These are phyloP conservation scores for Cydia strobilella DNA, from an alignment of 1,140 invertebrate species.

Conservation along the genomic window DNA sequence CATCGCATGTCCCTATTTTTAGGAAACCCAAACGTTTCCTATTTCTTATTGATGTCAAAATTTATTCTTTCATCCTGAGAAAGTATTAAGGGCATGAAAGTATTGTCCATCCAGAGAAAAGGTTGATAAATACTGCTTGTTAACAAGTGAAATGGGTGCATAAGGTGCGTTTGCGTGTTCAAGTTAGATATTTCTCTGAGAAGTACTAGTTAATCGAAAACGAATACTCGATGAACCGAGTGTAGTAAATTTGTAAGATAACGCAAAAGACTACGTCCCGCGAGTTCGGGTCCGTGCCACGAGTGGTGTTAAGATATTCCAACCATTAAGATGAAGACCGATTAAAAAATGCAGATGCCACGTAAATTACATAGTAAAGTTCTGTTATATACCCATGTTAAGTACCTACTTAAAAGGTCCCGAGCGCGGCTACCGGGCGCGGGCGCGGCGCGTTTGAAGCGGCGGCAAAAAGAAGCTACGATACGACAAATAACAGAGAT, in stretches of 20 bases:
- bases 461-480: conserved; percentile 61
- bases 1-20: too few relatives aligned
- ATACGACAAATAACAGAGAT: conserved; percentile 78
- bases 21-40: too few relatives aligned
- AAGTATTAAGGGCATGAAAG: too few relatives aligned
- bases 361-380: conserved; percentile 43
- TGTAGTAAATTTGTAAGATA: neutral
- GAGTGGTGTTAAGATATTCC: conserved; percentile 15
- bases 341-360: conserved; percentile 29
- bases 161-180: neutral
- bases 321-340: conserved; percentile 26
- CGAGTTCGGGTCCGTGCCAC: neutral
- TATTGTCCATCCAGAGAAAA: too few relatives aligned
- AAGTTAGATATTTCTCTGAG: neutral
- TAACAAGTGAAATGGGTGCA: too few relatives aligned
- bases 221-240: neutral
- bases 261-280: neutral
- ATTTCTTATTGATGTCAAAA: too few relatives aligned
- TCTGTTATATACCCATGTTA: conserved; percentile 48
- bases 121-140: too few relatives aligned
- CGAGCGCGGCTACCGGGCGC: conserved; percentile 61
- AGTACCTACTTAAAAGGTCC: conserved; percentile 49
- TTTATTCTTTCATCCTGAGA: too few relatives aligned
- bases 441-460: conserved; percentile 70
- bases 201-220: neutral